phyloP scores from a whole-genome alignment of 2,113 vertebrate genomes.

The Rhinolophus sinicus region DNA sequence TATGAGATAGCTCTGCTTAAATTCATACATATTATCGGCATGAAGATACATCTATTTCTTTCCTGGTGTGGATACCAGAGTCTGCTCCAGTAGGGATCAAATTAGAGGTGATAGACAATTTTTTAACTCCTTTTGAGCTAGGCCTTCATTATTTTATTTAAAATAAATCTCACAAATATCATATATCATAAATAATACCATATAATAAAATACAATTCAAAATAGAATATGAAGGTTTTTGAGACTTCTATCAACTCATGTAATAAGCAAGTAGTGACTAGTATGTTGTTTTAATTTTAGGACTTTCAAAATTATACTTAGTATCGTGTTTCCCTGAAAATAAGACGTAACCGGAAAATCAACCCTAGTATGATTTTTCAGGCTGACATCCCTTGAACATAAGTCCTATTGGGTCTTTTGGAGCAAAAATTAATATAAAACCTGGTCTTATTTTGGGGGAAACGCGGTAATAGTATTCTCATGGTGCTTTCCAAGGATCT shows the following conservation, averaged over 20 bases:
- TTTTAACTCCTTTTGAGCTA: neutral
- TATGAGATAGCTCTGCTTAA: neutral
- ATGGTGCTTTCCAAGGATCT: neutral
- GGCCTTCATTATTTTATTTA: neutral
- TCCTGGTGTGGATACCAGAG: neutral
- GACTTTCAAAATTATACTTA: neutral
- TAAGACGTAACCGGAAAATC: no score
- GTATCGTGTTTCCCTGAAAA: no score
- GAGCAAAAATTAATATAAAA: no score
- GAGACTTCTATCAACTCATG: neutral
- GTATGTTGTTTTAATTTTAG: neutral
- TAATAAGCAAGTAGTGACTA: neutral
- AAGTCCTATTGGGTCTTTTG: no score
- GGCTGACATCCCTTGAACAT: no score
- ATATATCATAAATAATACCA: neutral
- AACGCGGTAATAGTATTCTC: neutral
- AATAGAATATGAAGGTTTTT: neutral
- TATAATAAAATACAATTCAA: neutral
- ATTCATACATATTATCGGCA: neutral
- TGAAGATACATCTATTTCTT: neutral
- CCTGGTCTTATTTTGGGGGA: no score
- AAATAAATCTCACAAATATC: neutral
- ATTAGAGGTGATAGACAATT: neutral
- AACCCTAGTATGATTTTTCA: no score
- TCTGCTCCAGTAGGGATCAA: neutral